Conservation (phyloP, 2,797 vertebrate species). For the Rhincodon typus region DNA sequence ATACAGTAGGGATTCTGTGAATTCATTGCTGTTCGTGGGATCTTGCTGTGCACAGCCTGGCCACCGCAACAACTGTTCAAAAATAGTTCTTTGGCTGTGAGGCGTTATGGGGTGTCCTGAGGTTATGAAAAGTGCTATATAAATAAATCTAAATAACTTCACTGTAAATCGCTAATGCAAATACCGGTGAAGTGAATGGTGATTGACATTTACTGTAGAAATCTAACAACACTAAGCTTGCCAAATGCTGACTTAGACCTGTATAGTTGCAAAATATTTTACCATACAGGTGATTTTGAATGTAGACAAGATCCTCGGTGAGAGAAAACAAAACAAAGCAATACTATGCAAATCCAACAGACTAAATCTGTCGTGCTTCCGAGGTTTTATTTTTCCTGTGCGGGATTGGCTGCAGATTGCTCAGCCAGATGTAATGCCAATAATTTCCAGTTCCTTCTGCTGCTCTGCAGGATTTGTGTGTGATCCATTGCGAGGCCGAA, state of each 20-base stretch:
- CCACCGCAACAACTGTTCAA: not conserved
- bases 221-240: not conserved
- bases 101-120: not conserved
- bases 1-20: no score
- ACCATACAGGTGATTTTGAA: not conserved
- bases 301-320: not conserved
- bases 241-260: not conserved
- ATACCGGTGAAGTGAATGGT: not conserved
- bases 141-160: not conserved
- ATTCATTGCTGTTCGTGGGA: not conserved
- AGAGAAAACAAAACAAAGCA: not conserved
- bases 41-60: not conserved
- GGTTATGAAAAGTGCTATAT: not conserved
- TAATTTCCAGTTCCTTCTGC: slow-evolving; percentile 64
- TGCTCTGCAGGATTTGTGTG: slow-evolving; percentile 52
- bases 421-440: slow-evolving; percentile 46
- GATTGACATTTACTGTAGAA: not conserved
- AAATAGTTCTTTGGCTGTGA: not conserved
- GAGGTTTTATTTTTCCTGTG: not conserved
- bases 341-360: not conserved
- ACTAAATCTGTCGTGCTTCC: not conserved
- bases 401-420: slow-evolving; percentile 17
- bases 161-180: not conserved
- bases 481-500: slow-evolving; percentile 48
- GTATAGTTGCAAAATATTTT: not conserved